Evolutionary conservation across 2,797 vertebrate species (phyloP).

Genomic region (Xerus rutilus): DNA sequence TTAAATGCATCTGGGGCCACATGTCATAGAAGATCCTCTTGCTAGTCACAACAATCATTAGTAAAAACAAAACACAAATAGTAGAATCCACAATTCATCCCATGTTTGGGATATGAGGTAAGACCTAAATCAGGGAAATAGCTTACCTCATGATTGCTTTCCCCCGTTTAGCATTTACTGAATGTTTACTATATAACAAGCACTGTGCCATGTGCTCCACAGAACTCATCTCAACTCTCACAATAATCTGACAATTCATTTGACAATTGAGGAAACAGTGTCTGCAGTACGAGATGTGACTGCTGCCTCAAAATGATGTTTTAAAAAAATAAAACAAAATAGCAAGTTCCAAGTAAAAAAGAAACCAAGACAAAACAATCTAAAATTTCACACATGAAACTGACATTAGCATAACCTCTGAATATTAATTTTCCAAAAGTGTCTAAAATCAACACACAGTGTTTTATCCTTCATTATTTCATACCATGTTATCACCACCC

Average conservation of each 20-base stretch:
- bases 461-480: not conserved
- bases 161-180: not conserved
- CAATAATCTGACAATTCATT: not conserved
- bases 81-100: not conserved
- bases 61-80: not conserved
- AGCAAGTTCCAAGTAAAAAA: not conserved
- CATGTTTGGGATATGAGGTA: not conserved
- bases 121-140: not conserved
- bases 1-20: not conserved
- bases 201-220: not conserved
- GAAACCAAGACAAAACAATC: not conserved
- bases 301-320: not conserved
- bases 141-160: not conserved
- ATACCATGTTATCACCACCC: not conserved
- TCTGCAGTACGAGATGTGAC: not conserved
- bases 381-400: constrained; percentile 17
- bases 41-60: not conserved
- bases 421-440: not conserved
- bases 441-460: not conserved
- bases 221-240: not conserved
- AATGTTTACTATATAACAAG: not conserved
- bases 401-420: not conserved
- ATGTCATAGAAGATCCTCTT: not conserved
- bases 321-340: not conserved
- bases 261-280: not conserved